Conservation (phyloP, 2,113 vertebrate genomes). For the Odontesthes bonariensis region DNA sequence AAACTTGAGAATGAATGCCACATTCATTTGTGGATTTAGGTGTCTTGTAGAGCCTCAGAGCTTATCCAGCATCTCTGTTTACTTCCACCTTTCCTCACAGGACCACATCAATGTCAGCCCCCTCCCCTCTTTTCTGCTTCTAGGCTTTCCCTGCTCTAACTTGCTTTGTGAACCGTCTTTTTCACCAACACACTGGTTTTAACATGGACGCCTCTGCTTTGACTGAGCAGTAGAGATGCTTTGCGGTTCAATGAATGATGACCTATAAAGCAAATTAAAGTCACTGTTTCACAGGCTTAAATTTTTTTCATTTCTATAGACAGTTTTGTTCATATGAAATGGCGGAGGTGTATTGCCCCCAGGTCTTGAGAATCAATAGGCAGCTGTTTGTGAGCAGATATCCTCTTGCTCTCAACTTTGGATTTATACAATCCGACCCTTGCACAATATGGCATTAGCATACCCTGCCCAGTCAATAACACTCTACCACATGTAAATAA, state of each 20-base stretch:
- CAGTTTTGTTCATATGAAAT: neutral
- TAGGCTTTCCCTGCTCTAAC: constrained; percentile 7
- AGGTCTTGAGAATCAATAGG: constrained; percentile 52
- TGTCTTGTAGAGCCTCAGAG: constrained; percentile 60
- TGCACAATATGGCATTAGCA: constrained; percentile 46
- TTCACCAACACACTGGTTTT: constrained; percentile 3
- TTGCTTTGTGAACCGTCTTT: neutral
- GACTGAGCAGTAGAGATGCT: constrained; percentile 23
- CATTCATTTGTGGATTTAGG: constrained; percentile 59
- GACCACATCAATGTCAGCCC: constrained; percentile 53
- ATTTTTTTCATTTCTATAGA: constrained; percentile 15
- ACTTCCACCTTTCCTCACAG: constrained; percentile 48
- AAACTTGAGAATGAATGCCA: constrained; percentile 59
- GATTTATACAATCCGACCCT: neutral
- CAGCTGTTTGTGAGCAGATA: constrained; percentile 1
- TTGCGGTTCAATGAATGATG: neutral
- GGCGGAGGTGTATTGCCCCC: constrained; percentile 1
- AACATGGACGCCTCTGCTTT: constrained; percentile 11
- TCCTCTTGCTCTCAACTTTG: constrained; percentile 5
- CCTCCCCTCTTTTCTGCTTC: neutral
- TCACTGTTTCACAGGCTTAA: constrained; percentile 28
- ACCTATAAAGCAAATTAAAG: constrained; percentile 1
- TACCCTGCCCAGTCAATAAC: constrained; percentile 15
- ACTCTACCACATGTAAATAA: constrained; percentile 6
- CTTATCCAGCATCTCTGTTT: constrained; percentile 71